These are phyloP conservation scores for Ursus arctos DNA, from an alignment of 2,113 vertebrate genomes.

Conservation along the genomic window DNA sequence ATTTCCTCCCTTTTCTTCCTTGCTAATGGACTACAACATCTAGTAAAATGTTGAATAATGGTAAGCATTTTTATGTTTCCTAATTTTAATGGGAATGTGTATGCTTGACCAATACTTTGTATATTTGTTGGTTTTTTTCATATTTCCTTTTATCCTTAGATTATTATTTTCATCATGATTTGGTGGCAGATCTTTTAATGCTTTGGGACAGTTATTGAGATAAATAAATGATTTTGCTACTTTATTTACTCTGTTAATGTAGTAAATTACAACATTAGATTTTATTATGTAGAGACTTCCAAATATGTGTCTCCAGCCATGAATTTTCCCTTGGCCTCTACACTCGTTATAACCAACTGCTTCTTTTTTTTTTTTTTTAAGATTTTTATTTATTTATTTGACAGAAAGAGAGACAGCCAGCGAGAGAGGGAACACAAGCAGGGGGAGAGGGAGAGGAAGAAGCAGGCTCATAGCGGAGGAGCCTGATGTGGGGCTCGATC, in stretches of 20 bases:
- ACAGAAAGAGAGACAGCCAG: too few species aligned
- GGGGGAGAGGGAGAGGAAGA: too few species aligned
- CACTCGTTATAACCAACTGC: background rate
- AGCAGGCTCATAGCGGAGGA: too few species aligned
- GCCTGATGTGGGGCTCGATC: too few species aligned
- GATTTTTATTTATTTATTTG: too few species aligned
- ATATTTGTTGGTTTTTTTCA: background rate
- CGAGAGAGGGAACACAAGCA: too few species aligned
- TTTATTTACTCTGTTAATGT: background rate
- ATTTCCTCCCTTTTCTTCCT: background rate
- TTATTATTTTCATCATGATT: conserved; percentile 33
- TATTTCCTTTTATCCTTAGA: background rate
- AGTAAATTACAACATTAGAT: conserved; percentile 39
- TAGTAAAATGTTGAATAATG: background rate
- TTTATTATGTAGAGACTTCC: background rate
- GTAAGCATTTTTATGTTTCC: conserved; percentile 18
- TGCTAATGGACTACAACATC: background rate
- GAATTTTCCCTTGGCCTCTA: background rate
- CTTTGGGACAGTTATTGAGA: conserved; percentile 10
- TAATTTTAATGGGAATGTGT: background rate
- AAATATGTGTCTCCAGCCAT: background rate
- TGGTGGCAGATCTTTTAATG: background rate
- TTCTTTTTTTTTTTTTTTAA: background rate
- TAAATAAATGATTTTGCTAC: background rate
- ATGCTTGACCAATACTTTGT: background rate